These are phyloP conservation scores for Diglossa cyanea DNA, from an alignment of 2,797 vertebrate genomes.

Conservation along the genomic window DNA sequence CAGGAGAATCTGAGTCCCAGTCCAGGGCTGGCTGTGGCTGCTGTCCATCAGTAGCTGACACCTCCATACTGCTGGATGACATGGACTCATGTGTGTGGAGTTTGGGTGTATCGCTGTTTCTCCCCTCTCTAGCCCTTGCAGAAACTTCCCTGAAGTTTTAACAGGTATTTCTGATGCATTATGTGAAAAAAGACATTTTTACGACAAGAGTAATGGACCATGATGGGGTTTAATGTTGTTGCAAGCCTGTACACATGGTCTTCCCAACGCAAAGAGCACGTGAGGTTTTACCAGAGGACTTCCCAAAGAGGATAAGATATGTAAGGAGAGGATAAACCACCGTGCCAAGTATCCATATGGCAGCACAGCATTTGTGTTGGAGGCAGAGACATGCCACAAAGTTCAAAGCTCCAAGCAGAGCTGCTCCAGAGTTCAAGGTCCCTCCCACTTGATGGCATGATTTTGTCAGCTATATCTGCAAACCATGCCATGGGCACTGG, in stretches of 20 bases:
- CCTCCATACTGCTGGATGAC: fast-evolving
- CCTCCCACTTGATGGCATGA: background rate
- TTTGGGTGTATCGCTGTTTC: fast-evolving
- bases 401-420: slow-evolving; percentile 33
- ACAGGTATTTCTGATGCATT: background rate
- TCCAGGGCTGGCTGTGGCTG: background rate
- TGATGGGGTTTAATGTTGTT: background rate
- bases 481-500: background rate
- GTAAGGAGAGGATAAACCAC: background rate
- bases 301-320: slow-evolving; percentile 30
- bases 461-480: background rate
- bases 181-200: background rate
- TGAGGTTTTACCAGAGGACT: slow-evolving; percentile 14
- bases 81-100: fast-evolving
- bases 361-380: background rate
- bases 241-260: background rate
- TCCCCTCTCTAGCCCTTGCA: background rate
- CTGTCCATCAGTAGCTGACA: background rate
- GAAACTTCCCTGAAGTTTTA: background rate
- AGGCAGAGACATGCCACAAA: background rate
- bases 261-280: background rate
- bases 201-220: background rate
- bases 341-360: background rate
- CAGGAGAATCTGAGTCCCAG: background rate
- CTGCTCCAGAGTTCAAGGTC: slow-evolving; percentile 33